Conservation (phyloP, 2,888 invertebrate species). For the Hanleya hanleyi region DNA sequence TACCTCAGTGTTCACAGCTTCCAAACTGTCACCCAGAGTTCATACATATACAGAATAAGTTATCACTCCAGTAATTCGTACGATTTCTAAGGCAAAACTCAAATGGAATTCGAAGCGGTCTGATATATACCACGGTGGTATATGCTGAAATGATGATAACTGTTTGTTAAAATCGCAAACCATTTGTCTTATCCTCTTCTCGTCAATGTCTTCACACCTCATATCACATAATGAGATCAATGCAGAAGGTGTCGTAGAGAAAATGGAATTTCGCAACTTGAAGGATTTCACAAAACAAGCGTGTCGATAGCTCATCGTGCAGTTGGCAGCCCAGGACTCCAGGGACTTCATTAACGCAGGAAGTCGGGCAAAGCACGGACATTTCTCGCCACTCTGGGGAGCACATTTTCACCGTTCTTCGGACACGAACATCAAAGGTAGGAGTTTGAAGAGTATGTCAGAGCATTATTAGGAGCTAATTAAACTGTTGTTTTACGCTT, state of each 20-base stretch:
- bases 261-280: slow-evolving; percentile 7
- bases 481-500: neutral
- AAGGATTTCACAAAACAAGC: neutral
- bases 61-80: too few relatives aligned
- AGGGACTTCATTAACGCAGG: slow-evolving; percentile 6
- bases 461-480: neutral
- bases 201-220: neutral
- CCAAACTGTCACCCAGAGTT: too few relatives aligned
- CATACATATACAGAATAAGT: too few relatives aligned
- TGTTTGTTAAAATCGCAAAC: too few relatives aligned
- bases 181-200: neutral
- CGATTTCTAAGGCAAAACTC: too few relatives aligned
- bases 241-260: slow-evolving; percentile 1
- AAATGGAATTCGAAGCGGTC: too few relatives aligned
- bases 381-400: too few relatives aligned
- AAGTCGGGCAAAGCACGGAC: too few relatives aligned
- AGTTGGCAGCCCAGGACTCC: neutral
- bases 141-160: too few relatives aligned
- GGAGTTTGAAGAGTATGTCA: neutral
- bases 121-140: too few relatives aligned
- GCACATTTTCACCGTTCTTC: neutral
- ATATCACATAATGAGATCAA: slow-evolving; percentile 1
- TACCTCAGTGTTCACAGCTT: too few relatives aligned
- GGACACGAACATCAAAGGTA: neutral
- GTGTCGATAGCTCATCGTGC: neutral